phyloP scores from a whole-genome alignment of 2,888 invertebrate species.

The Dorcus parallelipipedus region DNA sequence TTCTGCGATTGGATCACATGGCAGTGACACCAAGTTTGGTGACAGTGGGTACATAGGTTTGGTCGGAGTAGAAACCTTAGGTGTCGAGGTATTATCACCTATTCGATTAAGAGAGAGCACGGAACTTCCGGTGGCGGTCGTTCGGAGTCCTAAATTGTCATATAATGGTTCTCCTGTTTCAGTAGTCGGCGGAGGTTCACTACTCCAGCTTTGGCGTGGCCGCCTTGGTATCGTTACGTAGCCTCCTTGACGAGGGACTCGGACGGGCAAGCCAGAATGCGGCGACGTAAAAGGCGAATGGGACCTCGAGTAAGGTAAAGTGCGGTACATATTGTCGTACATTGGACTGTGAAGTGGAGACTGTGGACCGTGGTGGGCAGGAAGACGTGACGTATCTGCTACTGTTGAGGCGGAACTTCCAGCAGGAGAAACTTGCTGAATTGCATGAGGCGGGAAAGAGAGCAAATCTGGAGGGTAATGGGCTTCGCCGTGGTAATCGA shows the following conservation, averaged over 20 bases:
- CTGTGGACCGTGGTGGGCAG: conserved; percentile 50
- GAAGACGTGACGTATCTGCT: conserved; percentile 65
- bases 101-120: conserved; percentile 74
- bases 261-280: conserved; percentile 52
- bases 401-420: conserved; percentile 81
- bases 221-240: conserved; percentile 84
- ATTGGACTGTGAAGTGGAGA: conserved; percentile 62
- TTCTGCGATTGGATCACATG: conserved; percentile 54
- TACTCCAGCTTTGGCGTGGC: conserved; percentile 80
- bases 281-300: conserved; percentile 73
- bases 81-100: conserved; percentile 51
- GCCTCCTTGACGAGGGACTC: conserved; percentile 62
- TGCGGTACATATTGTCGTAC: conserved; percentile 70
- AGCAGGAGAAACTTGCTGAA: conserved; percentile 68
- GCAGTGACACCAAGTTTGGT: conserved; percentile 40
- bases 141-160: conserved; percentile 79
- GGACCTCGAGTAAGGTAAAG: conserved; percentile 74
- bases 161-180: conserved; percentile 75
- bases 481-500: conserved; percentile 56
- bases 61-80: conserved; percentile 46
- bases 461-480: conserved; percentile 79
- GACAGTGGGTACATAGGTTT: conserved; percentile 55
- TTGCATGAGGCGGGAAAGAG: conserved; percentile 69
- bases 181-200: conserved; percentile 55
- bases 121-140: conserved; percentile 84